Evolutionary conservation across 2,888 invertebrate genomes (phyloP).

Genomic region (Chesias legatella): DNA sequence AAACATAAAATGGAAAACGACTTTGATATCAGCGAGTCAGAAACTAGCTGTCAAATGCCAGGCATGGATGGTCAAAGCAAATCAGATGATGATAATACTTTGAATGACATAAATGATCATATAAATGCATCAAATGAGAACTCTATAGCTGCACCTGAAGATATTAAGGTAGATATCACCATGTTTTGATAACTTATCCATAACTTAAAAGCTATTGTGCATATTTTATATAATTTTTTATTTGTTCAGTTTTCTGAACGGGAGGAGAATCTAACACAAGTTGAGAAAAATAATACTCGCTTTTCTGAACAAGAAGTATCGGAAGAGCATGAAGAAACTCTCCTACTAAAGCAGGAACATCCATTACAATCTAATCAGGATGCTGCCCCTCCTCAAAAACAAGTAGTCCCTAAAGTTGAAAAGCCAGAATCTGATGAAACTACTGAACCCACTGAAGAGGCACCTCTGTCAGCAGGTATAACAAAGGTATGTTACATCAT

Average conservation of each 20-base stretch:
- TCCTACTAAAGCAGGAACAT: background rate
- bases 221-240: too few relatives aligned
- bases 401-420: conserved; percentile 9
- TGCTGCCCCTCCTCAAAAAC: background rate
- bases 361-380: background rate
- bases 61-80: conserved; percentile 29
- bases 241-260: too few relatives aligned
- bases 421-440: conserved; percentile 3
- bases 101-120: conserved; percentile 20
- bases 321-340: too few relatives aligned
- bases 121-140: conserved; percentile 15
- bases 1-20: conserved; percentile 44
- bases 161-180: conserved; percentile 4
- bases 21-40: conserved; percentile 42
- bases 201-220: too few relatives aligned
- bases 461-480: background rate
- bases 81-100: conserved; percentile 33
- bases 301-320: too few relatives aligned
- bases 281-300: too few relatives aligned
- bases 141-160: conserved; percentile 9
- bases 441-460: background rate
- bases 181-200: background rate
- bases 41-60: conserved; percentile 36
- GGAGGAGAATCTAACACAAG: too few relatives aligned
- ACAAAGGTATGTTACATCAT: conserved; percentile 1